Evolutionary conservation across 2,797 vertebrate species (phyloP).

Genomic region (Hemitrygon akajei): DNA sequence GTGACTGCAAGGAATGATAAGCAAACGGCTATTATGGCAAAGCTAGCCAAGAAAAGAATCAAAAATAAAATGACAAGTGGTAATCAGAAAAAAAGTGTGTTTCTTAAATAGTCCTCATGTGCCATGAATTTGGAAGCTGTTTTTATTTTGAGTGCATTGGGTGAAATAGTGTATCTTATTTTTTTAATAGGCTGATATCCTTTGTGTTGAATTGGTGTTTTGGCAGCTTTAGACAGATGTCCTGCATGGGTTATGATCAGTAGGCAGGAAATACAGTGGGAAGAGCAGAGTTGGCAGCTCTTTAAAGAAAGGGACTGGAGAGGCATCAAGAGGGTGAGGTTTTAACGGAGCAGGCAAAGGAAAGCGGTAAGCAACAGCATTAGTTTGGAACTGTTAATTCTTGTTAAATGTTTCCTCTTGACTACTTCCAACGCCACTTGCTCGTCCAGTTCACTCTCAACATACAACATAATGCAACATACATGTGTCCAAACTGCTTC

Average conservation of each 20-base stretch:
- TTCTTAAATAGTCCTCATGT: not conserved
- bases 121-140: not conserved
- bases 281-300: not conserved
- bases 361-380: not conserved
- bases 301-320: not conserved
- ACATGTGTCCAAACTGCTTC: not conserved
- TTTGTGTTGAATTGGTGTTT: not conserved
- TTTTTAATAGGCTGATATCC: not conserved
- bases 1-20: not conserved
- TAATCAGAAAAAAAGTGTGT: not conserved
- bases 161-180: not conserved
- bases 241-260: not conserved
- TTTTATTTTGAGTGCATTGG: not conserved
- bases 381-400: not conserved
- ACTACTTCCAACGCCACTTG: not conserved
- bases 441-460: not conserved
- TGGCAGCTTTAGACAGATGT: no score
- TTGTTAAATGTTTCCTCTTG: not conserved
- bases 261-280: not conserved
- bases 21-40: not conserved
- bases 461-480: no score
- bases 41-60: not conserved
- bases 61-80: not conserved
- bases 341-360: not conserved
- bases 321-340: not conserved